These are phyloP conservation scores for Eumeta japonica DNA, from an alignment of 1,140 invertebrate species.

Conservation along the genomic window DNA sequence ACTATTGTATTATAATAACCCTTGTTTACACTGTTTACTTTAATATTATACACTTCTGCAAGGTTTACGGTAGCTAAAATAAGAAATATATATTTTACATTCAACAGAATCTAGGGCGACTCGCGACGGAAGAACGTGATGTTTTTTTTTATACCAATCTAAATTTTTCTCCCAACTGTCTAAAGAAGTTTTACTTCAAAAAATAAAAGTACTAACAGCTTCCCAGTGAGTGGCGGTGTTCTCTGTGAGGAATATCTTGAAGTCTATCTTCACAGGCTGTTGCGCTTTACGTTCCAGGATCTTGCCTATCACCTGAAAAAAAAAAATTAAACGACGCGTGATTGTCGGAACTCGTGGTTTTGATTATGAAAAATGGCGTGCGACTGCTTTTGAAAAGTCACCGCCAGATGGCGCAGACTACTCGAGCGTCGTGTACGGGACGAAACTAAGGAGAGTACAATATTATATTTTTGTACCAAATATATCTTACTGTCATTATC, in stretches of 20 bases:
- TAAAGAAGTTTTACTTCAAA: slow-evolving; percentile 1
- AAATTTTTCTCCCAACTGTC: background rate
- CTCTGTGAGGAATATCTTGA: slow-evolving; percentile 77
- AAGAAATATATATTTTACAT: too few species aligned
- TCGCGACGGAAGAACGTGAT: too few species aligned
- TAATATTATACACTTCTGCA: too few species aligned
- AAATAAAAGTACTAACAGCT: slow-evolving; percentile 62
- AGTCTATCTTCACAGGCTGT: slow-evolving; percentile 69
- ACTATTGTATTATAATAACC: too few species aligned
- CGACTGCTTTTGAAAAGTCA: background rate
- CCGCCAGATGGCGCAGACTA: background rate
- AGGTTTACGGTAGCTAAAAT: too few species aligned
- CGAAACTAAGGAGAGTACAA: background rate
- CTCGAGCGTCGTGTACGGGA: background rate
- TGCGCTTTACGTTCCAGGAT: slow-evolving; percentile 62
- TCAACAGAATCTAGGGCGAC: too few species aligned
- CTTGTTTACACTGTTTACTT: too few species aligned
- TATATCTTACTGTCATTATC: too few species aligned
- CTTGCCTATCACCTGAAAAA: slow-evolving; percentile 40
- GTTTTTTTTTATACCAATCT: background rate
- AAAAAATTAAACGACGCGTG: slow-evolving; percentile 3
- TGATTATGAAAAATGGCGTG: background rate
- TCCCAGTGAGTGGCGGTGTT: slow-evolving; percentile 78
- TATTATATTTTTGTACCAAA: too few species aligned
- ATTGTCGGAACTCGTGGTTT: too few species aligned